phyloP scores from a whole-genome alignment of 2,888 invertebrate genomes.

The Baccha elongata region DNA sequence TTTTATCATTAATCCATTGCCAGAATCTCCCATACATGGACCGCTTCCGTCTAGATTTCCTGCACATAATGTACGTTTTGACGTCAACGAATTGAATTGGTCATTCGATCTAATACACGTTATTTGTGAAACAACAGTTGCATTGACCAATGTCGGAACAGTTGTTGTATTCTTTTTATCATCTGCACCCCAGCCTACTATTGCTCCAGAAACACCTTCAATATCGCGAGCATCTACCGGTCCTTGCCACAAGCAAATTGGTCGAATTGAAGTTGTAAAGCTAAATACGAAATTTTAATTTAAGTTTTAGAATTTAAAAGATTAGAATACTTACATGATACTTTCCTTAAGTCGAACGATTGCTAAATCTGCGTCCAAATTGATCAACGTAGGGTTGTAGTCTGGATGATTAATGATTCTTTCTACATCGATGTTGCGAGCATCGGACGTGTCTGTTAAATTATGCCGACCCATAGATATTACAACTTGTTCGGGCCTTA shows the following conservation, averaged over 20 bases:
- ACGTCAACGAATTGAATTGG: constrained; percentile 75
- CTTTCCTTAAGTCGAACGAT: no score
- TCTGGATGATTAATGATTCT: no score
- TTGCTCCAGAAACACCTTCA: constrained; percentile 81
- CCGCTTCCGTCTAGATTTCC: constrained; percentile 79
- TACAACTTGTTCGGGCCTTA: no score
- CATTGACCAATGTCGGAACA: constrained; percentile 81
- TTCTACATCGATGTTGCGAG: no score
- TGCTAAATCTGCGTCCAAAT: no score
- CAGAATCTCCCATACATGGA: constrained; percentile 85
- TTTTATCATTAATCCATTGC: constrained; percentile 83
- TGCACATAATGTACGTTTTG: constrained; percentile 79
- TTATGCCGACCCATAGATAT: no score
- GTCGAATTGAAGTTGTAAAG: constrained; percentile 76
- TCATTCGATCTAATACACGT: constrained; percentile 82
- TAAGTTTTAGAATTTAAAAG: background rate
- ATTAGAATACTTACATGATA: no score
- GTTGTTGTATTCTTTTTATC: constrained; percentile 78
- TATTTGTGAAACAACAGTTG: constrained; percentile 83
- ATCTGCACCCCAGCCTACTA: constrained; percentile 84
- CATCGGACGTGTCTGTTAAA: no score
- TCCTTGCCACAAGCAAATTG: constrained; percentile 80
- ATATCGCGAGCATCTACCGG: constrained; percentile 77
- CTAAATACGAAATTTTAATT: constrained; percentile 58
- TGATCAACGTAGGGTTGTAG: no score